Evolutionary conservation across 1,140 invertebrate species (phyloP).

Genomic region (Lucilia cuprina): DNA sequence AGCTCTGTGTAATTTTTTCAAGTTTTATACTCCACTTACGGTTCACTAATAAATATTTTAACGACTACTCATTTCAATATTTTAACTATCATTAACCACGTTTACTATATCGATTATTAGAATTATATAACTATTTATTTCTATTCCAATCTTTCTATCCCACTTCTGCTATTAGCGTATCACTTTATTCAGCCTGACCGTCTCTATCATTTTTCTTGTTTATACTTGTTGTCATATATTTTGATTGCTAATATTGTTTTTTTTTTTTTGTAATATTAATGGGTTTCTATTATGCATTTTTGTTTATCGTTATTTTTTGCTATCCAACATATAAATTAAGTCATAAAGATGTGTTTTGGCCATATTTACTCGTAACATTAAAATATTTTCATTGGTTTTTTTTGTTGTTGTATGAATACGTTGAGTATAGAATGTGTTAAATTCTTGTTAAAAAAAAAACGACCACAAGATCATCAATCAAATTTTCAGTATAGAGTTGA

Average conservation of each 20-base stretch:
- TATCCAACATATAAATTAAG: constrained; percentile 8
- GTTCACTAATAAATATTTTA: no score
- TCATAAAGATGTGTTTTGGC: constrained; percentile 15
- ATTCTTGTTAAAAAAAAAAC: no score
- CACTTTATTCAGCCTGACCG: background rate
- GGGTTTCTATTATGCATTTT: background rate
- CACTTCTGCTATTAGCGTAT: no score
- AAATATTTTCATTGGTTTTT: background rate
- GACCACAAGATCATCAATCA: background rate
- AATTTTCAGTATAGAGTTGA: background rate
- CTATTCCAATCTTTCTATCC: no score
- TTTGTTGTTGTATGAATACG: background rate
- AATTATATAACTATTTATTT: no score
- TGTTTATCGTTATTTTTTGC: constrained; percentile 6
- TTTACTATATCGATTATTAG: no score
- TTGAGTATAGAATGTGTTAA: background rate
- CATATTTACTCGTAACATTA: background rate
- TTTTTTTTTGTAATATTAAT: constrained; percentile 20
- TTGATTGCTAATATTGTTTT: constrained; percentile 25
- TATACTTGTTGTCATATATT: constrained; percentile 13
- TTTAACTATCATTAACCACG: no score
- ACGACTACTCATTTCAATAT: no score
- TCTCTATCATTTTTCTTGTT: background rate
- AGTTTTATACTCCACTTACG: no score
- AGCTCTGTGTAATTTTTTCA: no score